phyloP scores from a whole-genome alignment of 2,888 invertebrate species.

The Xanthia icteritia region DNA sequence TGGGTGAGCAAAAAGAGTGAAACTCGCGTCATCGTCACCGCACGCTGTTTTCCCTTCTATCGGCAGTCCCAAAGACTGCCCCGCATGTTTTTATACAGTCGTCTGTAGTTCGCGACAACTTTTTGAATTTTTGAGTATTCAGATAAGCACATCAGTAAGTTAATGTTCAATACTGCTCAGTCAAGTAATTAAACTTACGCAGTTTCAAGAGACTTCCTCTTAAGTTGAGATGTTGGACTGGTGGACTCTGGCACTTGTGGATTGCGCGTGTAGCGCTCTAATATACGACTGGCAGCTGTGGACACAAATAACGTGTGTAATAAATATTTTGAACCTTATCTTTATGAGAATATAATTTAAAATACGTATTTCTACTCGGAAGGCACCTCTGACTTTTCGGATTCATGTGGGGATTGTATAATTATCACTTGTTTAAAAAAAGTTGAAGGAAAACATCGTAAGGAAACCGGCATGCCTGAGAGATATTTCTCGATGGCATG shows the following conservation, averaged over 20 bases:
- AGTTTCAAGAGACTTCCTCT: conserved; percentile 75
- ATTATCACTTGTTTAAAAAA: too few species aligned
- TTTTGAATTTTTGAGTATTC: not conserved
- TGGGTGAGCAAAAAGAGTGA: too few species aligned
- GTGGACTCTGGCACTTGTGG: conserved; percentile 73
- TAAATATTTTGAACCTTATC: not conserved
- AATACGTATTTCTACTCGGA: not conserved
- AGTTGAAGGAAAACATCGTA: too few species aligned
- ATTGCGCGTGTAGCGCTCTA: conserved; percentile 87
- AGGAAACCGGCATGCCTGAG: too few species aligned
- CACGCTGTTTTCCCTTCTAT: too few species aligned
- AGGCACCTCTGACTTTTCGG: too few species aligned
- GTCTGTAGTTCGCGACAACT: not conserved
- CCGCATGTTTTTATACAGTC: too few species aligned
- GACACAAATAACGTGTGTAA: conserved; percentile 35
- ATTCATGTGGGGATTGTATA: too few species aligned
- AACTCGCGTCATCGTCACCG: too few species aligned
- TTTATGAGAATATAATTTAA: not conserved
- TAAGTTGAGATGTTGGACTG: conserved; percentile 69
- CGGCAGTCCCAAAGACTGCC: too few species aligned
- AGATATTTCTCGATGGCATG: too few species aligned
- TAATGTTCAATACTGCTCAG: not conserved
- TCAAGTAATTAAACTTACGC: conserved; percentile 64
- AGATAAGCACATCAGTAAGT: not conserved
- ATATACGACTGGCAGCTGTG: conserved; percentile 85